Base-by-base conservation (phyloP, 2,888 invertebrate species). In the Linnaemya tessellans region DNA sequence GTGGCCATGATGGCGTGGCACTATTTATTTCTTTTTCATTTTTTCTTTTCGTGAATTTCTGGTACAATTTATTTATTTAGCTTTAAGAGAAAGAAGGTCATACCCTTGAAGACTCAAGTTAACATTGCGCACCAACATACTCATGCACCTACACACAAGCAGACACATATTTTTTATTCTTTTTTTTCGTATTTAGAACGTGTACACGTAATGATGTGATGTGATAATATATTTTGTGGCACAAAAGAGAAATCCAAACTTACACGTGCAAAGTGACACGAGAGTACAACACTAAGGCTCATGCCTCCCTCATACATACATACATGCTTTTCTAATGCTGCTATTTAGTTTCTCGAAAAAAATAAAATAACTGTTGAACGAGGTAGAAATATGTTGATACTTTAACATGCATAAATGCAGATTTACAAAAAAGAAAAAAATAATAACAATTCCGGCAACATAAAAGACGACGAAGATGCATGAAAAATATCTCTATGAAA, bases 41-140 rank as follows among this genome's bases (percentile, higher is more conserved):
- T 58, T 70, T 25, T 38, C 38, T 56, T 30, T 43, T 71, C 56
- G 54, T 41, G 18, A 56, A 70, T 49, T 62, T 9, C 49, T 38
- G 58, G n/a, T 54, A 35, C 60, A 18, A 22, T 64, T 74, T 80
- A 80, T 84, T 84, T 84, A 65, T 77, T 84, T 67, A 60, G 70
- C 56, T 80, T 77, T 84, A 80, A 80, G 15, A 67, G 51, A 77
- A 80, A 80, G 84, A 84, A 84, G 84, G 84, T 84, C 84, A 84
- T 75, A 71, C 56, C 84, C 84, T 84, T 84, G 75, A 80, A 80
- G 71, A 70, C 65, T 77, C 62, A 75, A 80, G 80, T 80, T 75
- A 84, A 84, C 75, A 75, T 56, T 62, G 35, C 49, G 43, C 8
- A 67, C 68, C 65, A 49, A 10, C 35, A 18, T 9, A 35, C 43